These are phyloP conservation scores for Premnoplex brunnescens DNA, from an alignment of 2,797 vertebrate species.

Conservation along the genomic window DNA sequence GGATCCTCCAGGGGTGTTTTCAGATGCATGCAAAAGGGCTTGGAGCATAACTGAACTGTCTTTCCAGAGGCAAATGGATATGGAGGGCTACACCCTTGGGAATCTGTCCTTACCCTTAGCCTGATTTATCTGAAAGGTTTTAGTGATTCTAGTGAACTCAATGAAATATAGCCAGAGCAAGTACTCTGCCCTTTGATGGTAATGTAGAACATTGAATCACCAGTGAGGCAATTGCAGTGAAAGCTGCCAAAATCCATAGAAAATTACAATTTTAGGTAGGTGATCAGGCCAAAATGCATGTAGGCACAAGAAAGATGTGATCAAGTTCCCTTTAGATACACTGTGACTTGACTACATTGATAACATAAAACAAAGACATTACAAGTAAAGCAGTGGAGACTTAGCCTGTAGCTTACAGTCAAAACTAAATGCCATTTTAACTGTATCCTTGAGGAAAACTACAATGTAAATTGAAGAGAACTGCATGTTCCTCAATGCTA, in stretches of 20 bases:
- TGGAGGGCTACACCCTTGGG: not conserved
- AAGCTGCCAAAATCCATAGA: not conserved
- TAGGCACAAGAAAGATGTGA: not conserved
- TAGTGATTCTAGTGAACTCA: not conserved
- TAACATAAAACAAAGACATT: slow-evolving; percentile 43
- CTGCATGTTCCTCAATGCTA: not conserved
- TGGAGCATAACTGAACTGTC: not conserved
- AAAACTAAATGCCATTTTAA: slow-evolving; percentile 26
- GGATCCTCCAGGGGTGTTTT: not conserved
- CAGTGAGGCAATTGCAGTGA: not conserved
- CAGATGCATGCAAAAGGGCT: not conserved
- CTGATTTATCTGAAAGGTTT: not conserved
- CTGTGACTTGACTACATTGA: not conserved
- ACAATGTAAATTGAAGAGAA: not conserved
- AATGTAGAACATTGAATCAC: not conserved
- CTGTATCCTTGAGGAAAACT: slow-evolving; percentile 48
- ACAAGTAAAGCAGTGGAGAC: not conserved
- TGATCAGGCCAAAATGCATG: not conserved
- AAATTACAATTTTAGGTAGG: not conserved
- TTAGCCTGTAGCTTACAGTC: not conserved
- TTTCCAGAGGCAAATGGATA: not conserved
- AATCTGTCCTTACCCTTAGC: not conserved
- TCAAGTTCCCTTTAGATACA: not conserved
- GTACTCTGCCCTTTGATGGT: not conserved
- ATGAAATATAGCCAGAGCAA: not conserved